phyloP scores from a whole-genome alignment of 2,888 invertebrate genomes.

The Hipparchia sbordonii region DNA sequence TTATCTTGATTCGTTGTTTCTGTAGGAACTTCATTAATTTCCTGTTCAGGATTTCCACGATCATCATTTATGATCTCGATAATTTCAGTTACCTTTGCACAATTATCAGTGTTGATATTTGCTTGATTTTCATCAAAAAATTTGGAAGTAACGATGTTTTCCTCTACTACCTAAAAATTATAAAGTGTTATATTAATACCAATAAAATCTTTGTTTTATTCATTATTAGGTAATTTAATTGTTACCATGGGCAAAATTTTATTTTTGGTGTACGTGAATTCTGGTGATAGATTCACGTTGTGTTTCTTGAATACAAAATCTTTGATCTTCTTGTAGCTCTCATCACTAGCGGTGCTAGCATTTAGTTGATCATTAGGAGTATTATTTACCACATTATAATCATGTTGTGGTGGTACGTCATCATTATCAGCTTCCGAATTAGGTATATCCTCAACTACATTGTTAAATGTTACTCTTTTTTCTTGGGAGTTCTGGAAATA shows the following conservation, averaged over 20 bases:
- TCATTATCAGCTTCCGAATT: conserved; percentile 9
- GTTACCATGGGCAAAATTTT: conserved; percentile 49
- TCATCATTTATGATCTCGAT: conserved; percentile 13
- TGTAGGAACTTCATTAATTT: background rate
- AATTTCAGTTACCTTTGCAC: conserved; percentile 30
- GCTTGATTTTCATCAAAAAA: conserved; percentile 53
- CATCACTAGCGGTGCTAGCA: conserved; percentile 36
- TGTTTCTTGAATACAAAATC: too few relatives aligned
- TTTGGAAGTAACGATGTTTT: conserved; percentile 54
- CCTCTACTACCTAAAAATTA: background rate
- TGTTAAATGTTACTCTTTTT: conserved; percentile 52
- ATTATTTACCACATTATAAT: conserved; percentile 31
- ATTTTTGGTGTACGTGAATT: conserved; percentile 56
- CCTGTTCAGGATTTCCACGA: background rate
- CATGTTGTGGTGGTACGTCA: conserved; percentile 28
- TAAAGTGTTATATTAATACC: too few relatives aligned
- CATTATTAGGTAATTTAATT: too few relatives aligned
- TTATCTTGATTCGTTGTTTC: background rate
- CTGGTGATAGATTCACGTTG: too few relatives aligned
- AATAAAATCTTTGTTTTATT: too few relatives aligned
- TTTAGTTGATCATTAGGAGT: conserved; percentile 39
- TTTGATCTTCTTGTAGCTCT: too few relatives aligned
- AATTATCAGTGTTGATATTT: conserved; percentile 35
- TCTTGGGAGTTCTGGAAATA: conserved; percentile 51
- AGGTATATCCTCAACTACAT: conserved; percentile 6